Base-by-base conservation (phyloP, 1,140 invertebrate genomes). In the Steinernema khuongi region DNA sequence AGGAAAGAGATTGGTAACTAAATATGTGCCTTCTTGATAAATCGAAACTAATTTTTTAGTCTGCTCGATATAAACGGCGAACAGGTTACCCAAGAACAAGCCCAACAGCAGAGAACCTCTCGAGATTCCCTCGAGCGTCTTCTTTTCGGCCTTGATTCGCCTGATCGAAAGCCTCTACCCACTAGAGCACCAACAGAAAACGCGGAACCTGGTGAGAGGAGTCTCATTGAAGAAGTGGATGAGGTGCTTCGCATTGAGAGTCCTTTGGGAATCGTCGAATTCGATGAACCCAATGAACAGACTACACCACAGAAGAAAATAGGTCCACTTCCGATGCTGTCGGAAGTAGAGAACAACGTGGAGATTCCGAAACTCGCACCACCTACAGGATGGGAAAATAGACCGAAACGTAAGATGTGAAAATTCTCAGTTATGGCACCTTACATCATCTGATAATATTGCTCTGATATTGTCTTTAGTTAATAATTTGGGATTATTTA, bases 201-300 rank as follows among this genome's bases (percentile, higher is more conserved):
- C 22, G 4, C 4, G 7, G 50, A 60, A 26, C 50, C 50, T 22
- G 50, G 50, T 4, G 50, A 60, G 50, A 7, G 50, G 19, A 60
- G 50, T 26, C 50, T 60, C 4, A 60, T 60, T 22, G 50, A 60
- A n/a, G n/a, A n/a, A 22, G 50, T 22, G 50, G 50, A 60, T 22
- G 50, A 60, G 26, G 50, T 60, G 7, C 50, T 60, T 22, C 50
- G 50, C 11, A 22, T 60, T 14, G 50, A 60, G 50, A 60, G 50
- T 60, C 50, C 50, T 11, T 26, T 60, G 11, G 50, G 50, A 60
- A 60, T 60, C 50, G 50, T 60, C 11, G 50, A 60, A 22, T 60
- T 60, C 50, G 50, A 60, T 22, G 50, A 60, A n/a, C 19, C 50
- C 14, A 7, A n/a, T 22, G 50, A 14, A 14, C 14, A 22, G 4